Percentiles rank a stretch among this genome's conserved stretches.
Evolutionary conservation across 2,113 vertebrate genomes (phyloP).

Genomic region (Microcebus jonahi): DNA sequence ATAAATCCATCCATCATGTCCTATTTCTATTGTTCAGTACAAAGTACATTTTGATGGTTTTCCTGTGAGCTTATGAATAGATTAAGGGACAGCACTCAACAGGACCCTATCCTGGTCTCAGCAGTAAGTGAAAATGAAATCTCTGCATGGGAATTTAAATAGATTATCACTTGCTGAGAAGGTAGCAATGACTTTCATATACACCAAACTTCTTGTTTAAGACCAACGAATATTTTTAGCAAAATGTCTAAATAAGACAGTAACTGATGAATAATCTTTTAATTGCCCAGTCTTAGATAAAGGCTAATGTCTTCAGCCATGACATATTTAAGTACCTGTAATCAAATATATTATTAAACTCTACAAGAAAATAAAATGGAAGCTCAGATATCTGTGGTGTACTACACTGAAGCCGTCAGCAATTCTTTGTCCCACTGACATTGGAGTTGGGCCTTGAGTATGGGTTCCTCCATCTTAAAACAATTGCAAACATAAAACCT

Average conservation of each 20-base stretch:
- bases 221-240: not conserved
- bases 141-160: not conserved
- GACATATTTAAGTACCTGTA: not conserved
- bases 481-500: not conserved
- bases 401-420: not conserved
- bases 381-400: not conserved
- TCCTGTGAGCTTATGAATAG: not conserved
- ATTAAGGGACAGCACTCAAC: not conserved
- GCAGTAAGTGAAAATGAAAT: not conserved
- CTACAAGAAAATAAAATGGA: not conserved
- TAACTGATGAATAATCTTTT: not conserved
- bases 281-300: not conserved
- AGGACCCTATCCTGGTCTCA: not conserved
- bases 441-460: not conserved
- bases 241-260: not conserved
- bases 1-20: not conserved
- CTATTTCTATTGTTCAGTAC: not conserved
- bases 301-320: not conserved
- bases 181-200: not conserved
- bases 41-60: not conserved
- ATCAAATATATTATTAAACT: not conserved
- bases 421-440: not conserved
- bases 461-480: too few relatives aligned
- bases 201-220: not conserved
- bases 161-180: not conserved